Conservation (phyloP, 2,113 vertebrate species). For the Peucedramus taeniatus region DNA sequence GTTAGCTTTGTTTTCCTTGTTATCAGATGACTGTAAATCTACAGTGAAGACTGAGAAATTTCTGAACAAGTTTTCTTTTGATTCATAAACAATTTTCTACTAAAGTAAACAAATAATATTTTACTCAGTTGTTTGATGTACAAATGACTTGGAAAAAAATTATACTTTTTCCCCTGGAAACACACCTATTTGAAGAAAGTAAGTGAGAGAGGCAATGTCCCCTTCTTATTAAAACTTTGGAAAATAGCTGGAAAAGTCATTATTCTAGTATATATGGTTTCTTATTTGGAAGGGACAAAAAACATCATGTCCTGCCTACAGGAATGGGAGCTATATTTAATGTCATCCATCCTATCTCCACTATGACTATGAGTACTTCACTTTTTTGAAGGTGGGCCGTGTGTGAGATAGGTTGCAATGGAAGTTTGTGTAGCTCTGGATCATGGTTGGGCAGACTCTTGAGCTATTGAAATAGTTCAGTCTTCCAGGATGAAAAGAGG, state of each 20-base stretch:
- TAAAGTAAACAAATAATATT: not conserved
- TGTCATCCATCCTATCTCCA: not conserved
- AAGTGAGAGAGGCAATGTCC: not conserved
- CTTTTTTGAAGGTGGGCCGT: not conserved
- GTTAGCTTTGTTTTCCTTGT: not conserved
- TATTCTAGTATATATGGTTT: not conserved
- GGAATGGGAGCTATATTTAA: not conserved
- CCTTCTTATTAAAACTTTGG: not conserved
- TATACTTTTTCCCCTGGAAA: not conserved
- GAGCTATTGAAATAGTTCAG: not conserved
- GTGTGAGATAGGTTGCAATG: not conserved
- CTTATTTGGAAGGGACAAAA: not conserved
- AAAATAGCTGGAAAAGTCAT: not conserved
- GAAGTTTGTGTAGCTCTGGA: not conserved
- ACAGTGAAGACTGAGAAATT: not conserved
- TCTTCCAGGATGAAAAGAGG: not conserved
- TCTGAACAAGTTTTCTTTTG: not conserved
- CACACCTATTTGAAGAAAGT: not conserved
- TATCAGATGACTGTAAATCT: not conserved
- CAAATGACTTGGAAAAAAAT: not conserved
- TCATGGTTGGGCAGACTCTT: accelerated
- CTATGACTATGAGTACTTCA: not conserved
- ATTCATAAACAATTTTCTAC: not conserved
- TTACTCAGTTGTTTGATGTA: not conserved
- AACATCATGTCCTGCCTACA: not conserved